Evolutionary conservation across 2,888 invertebrate species (phyloP), one percentile per base, ranked within the genome.

Genomic region (Parnassius orleans): DNA sequence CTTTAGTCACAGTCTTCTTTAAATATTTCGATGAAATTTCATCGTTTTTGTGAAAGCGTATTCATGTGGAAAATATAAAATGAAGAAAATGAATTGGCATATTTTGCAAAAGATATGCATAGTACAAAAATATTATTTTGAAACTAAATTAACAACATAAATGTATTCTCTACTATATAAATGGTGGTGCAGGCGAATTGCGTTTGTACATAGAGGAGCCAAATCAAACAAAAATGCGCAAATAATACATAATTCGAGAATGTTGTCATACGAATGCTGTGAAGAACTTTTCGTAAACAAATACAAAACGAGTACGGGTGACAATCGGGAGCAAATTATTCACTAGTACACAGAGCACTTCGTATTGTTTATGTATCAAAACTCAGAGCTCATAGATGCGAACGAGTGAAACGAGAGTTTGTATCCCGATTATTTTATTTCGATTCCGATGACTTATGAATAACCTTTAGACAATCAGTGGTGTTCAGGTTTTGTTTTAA

Each of bases 291-390:
- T 33, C 14, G 33, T 44, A 46, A 24, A 24, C 24, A 55, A 46
- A 51, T 33, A 41, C 42, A 48, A 48, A 68, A 60, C 51, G 57
- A 61, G 62, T 69, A 73, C 72, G 74, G 76, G 79, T 77, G 81
- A 80, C 81, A 83, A 81, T 83, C 74, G 77, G 68, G 75, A 76
- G 80, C 86, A 87, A 88, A 87, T 87, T 84, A 88, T 89, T 88
- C 84, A 86, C 75, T 73, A 75, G 72, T 75, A 75, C 75, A 76
- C 73, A 82, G 79, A 81, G 80, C 78, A 80, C 81, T 81, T 81
- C 80, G 83, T 83, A 83, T 86, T 81, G 81, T 81, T 81, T 82
- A 83, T 83, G 80, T 82, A 86, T 85, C 82, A 77, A 81, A 83
- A 81, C 82, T 81, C 80, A 77, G 79, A 77, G 76, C 74, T 74